Base-by-base conservation (phyloP, 2,113 vertebrate species). In the Myotis yumanensis region DNA sequence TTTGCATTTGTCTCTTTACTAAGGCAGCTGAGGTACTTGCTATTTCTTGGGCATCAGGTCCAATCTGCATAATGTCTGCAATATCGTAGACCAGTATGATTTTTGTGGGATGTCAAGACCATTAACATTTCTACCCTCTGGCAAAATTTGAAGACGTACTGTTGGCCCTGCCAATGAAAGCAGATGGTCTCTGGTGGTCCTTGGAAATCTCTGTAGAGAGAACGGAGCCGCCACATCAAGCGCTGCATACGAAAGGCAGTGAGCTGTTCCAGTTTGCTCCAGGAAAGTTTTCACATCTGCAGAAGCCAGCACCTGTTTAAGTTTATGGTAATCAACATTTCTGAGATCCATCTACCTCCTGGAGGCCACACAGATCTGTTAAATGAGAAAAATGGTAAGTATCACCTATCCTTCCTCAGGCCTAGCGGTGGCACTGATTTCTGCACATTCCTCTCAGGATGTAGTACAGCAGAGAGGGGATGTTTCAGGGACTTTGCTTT, bases 171-270 rank as follows among this genome's bases (percentile, higher is more conserved):
- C 17, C 64, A 30, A 0, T 66, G 18, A 52, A 35, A 85, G 22
- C 12, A 9, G 66, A 64, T 84, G 43, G 25, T 16, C 88, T 73
- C 71, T 28, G 7, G 37, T 4, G 54, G 9, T 68, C 23, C 52
- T 43, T 59, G 77, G 52, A 75, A 90, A 28, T 15, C 0, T 15
- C 10, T 25, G 18, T 12, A 30, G 81, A 91, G 92, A 77, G 71
- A 82, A 51, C 6, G 25, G n/a, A 30, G 37, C 66, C 30, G 32
- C 32, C 40, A 18, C 8, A 25, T 25, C 23, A 32, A 14, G 11
- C 0, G 2, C n/a, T 23, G 16, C 43, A 18, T 1, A 9, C 4
- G 8, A 46, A 52, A n/a, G 30, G 73, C 12, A 23, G 5, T 10
- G 30, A 72, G 20, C 18, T 72, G 23, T 30, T 16, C 30, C 3